phyloP scores from a whole-genome alignment of 2,113 vertebrate species.

The Neodontobutis hainanensis region DNA sequence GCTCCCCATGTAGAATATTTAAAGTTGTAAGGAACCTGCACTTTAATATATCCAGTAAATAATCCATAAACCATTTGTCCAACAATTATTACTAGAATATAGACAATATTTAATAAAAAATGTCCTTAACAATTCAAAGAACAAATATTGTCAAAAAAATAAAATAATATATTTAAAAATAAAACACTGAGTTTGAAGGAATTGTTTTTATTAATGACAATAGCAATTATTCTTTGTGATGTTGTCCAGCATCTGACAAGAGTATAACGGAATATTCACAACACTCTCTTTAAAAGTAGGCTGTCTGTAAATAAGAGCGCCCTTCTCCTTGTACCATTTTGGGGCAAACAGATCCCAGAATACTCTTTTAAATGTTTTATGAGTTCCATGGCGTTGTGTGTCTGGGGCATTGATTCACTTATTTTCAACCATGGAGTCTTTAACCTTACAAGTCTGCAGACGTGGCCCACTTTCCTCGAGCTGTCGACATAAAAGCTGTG shows the following conservation, averaged over 20 bases:
- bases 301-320: constrained; percentile 58
- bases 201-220: too few relatives aligned
- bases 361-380: constrained; percentile 77
- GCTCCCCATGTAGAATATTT: too few relatives aligned
- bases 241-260: not conserved
- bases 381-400: constrained; percentile 64
- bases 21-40: too few relatives aligned
- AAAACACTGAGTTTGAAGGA: too few relatives aligned
- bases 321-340: constrained; percentile 64
- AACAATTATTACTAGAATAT: too few relatives aligned
- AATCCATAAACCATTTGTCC: too few relatives aligned
- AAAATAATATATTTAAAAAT: too few relatives aligned
- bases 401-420: constrained; percentile 66
- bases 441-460: constrained; percentile 62
- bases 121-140: too few relatives aligned
- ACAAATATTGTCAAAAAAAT: too few relatives aligned
- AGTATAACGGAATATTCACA: constrained; percentile 32
- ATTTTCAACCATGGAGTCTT: constrained; percentile 68
- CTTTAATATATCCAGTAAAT: too few relatives aligned
- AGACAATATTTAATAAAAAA: too few relatives aligned
- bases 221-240: too few relatives aligned
- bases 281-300: constrained; percentile 52
- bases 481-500: constrained; percentile 44
- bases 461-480: constrained; percentile 57
- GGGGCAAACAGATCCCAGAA: constrained; percentile 70